Evolutionary conservation across 2,797 vertebrate genomes (phyloP).

Genomic region (Bradypus variegatus): DNA sequence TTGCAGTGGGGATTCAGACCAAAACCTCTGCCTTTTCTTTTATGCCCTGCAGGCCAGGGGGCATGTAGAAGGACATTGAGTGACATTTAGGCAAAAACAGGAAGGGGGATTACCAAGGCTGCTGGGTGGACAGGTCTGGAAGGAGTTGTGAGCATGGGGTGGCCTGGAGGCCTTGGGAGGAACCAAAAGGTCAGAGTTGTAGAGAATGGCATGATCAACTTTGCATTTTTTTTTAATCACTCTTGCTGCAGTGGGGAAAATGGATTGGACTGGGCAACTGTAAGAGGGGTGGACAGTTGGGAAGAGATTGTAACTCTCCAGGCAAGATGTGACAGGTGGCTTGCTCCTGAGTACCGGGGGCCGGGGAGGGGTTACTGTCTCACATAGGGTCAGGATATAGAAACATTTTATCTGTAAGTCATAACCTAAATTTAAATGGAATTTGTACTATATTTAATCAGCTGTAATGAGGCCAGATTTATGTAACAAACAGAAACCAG

Average conservation of each 20-base stretch:
- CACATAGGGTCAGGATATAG: not conserved
- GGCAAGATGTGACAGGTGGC: not conserved
- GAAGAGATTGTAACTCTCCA: not conserved
- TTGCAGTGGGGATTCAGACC: not conserved
- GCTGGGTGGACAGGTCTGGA: not conserved
- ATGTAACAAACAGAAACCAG: not conserved
- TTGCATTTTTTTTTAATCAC: not conserved
- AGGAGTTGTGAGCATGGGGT: not conserved
- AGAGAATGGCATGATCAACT: not conserved
- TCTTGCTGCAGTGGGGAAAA: not conserved
- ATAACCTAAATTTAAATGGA: not conserved
- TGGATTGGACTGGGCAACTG: not conserved
- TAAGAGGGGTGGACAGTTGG: not conserved
- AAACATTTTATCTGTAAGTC: not conserved
- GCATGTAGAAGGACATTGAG: not conserved
- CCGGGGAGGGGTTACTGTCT: not conserved
- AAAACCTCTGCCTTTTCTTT: not conserved
- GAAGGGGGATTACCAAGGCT: not conserved
- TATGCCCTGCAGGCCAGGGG: not conserved
- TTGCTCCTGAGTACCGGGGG: not conserved
- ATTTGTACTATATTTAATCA: not conserved
- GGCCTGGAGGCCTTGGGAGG: not conserved
- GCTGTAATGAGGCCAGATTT: conserved; percentile 7
- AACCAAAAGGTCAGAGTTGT: not conserved
- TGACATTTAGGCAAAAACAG: not conserved